Percentiles rank a stretch among this genome's conserved stretches.
Conservation (phyloP, 2,888 invertebrate genomes). For the Caradrina kadenii region DNA sequence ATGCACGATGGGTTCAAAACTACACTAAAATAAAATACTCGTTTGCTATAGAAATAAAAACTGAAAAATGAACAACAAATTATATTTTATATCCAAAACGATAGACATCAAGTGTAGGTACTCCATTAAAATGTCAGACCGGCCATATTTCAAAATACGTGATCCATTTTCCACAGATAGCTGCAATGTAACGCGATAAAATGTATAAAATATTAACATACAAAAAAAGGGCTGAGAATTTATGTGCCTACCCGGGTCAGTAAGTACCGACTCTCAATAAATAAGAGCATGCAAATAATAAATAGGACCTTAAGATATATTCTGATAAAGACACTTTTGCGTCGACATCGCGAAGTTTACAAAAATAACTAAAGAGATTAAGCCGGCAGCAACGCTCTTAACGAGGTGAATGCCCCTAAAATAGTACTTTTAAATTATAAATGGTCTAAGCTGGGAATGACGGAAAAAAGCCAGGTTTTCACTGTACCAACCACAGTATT, state of each 20-base stretch:
- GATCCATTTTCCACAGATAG: conserved; percentile 52
- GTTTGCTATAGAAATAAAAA: conserved; percentile 14
- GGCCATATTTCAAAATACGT: conserved; percentile 40
- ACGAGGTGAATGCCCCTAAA: neutral
- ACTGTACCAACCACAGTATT: neutral
- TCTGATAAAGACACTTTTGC: neutral
- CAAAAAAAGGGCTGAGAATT: conserved; percentile 43
- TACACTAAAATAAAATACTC: conserved; percentile 12
- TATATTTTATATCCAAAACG: conserved; percentile 32
- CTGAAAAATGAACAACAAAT: conserved; percentile 32
- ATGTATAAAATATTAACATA: conserved; percentile 52
- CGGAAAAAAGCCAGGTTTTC: neutral
- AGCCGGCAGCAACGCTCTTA: neutral
- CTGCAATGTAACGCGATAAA: conserved; percentile 53
- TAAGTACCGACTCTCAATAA: conserved; percentile 28
- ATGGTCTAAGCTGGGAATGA: neutral
- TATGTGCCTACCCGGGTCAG: conserved; percentile 39
- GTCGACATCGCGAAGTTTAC: neutral
- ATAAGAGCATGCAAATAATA: conserved; percentile 29
- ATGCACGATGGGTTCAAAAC: conserved; percentile 6
- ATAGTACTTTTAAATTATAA: conserved; percentile 5
- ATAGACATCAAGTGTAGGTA: conserved; percentile 50
- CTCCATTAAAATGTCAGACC: conserved; percentile 43
- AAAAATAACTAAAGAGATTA: conserved; percentile 7
- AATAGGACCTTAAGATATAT: conserved; percentile 11